A percentile compares a stretch with the other conserved stretches of the same genome.
phyloP scores from a whole-genome alignment of 2,113 vertebrate genomes.

The Bufo bufo region DNA sequence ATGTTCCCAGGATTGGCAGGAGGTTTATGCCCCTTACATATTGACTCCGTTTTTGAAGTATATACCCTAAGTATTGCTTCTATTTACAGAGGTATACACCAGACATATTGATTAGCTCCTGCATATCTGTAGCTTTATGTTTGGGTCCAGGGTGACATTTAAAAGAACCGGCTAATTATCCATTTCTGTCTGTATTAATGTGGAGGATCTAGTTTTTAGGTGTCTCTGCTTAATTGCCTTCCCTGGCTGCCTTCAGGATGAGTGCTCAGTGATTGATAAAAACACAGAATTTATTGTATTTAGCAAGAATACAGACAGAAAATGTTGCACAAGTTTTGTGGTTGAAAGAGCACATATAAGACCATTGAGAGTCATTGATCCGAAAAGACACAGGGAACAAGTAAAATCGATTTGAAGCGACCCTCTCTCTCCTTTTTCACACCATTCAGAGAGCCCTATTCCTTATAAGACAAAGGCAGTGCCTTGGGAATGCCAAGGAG shows the following conservation, averaged over 20 bases:
- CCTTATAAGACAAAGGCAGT: conserved; percentile 81
- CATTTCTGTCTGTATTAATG: conserved; percentile 33
- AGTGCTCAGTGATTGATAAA: conserved; percentile 55
- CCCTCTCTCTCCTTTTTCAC: conserved; percentile 85
- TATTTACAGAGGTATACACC: not conserved
- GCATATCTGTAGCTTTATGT: conserved; percentile 22
- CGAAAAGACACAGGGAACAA: conserved; percentile 86
- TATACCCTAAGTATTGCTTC: not conserved
- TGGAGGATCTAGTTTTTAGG: conserved; percentile 74
- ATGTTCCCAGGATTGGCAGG: not conserved
- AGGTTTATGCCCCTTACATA: not conserved
- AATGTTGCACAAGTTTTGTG: conserved; percentile 87
- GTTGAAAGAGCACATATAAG: conserved; percentile 84
- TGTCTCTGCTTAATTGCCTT: conserved; percentile 79
- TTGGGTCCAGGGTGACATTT: not conserved
- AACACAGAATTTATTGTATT: conserved; percentile 80
- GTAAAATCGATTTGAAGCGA: conserved; percentile 86
- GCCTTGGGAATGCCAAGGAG: conserved; percentile 77
- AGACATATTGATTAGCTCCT: conserved; percentile 31
- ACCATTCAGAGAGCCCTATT: conserved; percentile 81
- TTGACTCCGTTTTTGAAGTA: not conserved
- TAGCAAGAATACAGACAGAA: conserved; percentile 83
- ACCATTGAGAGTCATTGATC: conserved; percentile 87
- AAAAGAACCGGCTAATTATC: conserved; percentile 48
- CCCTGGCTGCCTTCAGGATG: conserved; percentile 75